A percentile compares a stretch with the other conserved stretches of the same genome.
Evolutionary conservation across 2,888 invertebrate genomes (phyloP).

Genomic region (Nymphalis polychloros): DNA sequence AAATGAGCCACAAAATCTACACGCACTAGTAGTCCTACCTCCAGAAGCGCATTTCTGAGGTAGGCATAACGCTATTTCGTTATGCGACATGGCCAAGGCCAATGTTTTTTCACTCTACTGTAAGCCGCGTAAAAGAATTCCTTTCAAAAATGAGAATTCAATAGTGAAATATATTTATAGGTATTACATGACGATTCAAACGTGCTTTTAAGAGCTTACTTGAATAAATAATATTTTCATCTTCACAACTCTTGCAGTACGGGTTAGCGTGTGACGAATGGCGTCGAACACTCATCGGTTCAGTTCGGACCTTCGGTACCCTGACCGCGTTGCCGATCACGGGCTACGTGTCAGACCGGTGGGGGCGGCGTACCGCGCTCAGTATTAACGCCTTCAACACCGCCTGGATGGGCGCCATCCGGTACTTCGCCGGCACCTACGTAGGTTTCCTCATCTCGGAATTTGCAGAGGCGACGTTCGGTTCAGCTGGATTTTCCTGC

Average conservation of each 20-base stretch:
- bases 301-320: slow-evolving; percentile 85
- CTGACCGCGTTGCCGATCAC: slow-evolving; percentile 85
- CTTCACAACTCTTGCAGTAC: slow-evolving; percentile 73
- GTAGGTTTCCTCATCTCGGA: slow-evolving; percentile 84
- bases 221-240: background rate
- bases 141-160: no score
- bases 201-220: no score
- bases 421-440: slow-evolving; percentile 83
- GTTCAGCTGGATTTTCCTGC: slow-evolving; percentile 85
- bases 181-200: no score
- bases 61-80: no score
- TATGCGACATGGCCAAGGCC: no score
- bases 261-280: slow-evolving; percentile 84
- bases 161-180: no score
- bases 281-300: slow-evolving; percentile 87
- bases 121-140: no score
- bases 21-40: no score
- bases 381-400: slow-evolving; percentile 80
- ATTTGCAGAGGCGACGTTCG: slow-evolving; percentile 84
- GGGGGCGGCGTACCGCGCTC: slow-evolving; percentile 83
- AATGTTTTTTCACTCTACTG: no score
- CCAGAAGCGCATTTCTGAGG: no score
- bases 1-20: no score
- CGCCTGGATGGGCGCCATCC: slow-evolving; percentile 83
- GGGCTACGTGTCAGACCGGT: slow-evolving; percentile 87